A percentile compares a stretch with the other conserved stretches of the same genome.
Conservation (phyloP, 1,140 invertebrate species). For the Saccostrea cuccullata region DNA sequence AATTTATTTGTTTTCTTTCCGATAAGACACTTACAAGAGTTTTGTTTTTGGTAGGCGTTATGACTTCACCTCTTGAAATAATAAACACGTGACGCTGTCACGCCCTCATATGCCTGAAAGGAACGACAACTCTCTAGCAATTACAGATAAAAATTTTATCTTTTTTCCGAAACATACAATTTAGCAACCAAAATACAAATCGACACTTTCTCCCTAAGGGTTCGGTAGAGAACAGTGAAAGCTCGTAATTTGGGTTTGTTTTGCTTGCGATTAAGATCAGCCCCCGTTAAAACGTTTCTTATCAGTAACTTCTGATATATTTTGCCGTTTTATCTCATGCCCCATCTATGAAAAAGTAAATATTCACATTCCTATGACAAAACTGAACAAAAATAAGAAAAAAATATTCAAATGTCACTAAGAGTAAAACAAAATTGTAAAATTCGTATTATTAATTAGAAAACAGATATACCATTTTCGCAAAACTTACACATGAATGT, state of each 20-base stretch:
- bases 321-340: neutral
- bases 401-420: slow-evolving; percentile 2
- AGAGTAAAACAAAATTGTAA: neutral
- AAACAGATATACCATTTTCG: too few relatives aligned
- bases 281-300: slow-evolving; percentile 16
- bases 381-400: neutral
- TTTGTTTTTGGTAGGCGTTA: slow-evolving; percentile 15
- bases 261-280: slow-evolving; percentile 19
- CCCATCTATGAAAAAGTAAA: slow-evolving; percentile 9
- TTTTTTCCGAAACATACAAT: slow-evolving; percentile 15
- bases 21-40: neutral
- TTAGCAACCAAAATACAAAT: slow-evolving; percentile 13
- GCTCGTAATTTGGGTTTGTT: neutral
- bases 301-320: slow-evolving; percentile 18
- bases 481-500: too few relatives aligned
- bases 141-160: slow-evolving; percentile 23
- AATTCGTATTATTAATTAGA: too few relatives aligned
- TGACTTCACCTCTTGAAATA: neutral
- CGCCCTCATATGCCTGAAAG: neutral
- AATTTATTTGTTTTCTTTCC: neutral
- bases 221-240: slow-evolving; percentile 23
- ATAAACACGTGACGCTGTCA: neutral
- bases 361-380: neutral
- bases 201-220: slow-evolving; percentile 6
- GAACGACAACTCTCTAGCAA: slow-evolving; percentile 2